phyloP scores from a whole-genome alignment of 2,797 vertebrate genomes.

The Anguilla marmorata region DNA sequence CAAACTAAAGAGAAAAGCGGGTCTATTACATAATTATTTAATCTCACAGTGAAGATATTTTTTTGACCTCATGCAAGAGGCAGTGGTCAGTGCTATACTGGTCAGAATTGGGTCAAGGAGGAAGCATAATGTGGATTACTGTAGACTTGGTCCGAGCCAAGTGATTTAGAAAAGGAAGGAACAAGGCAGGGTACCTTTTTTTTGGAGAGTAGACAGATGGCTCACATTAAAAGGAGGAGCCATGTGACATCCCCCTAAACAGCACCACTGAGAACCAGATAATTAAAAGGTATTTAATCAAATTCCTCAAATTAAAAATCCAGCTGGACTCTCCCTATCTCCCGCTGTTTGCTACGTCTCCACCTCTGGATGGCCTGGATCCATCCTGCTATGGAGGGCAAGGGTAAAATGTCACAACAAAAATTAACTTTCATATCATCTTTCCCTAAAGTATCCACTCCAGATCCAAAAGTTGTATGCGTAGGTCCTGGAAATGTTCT shows the following conservation, averaged over 20 bases:
- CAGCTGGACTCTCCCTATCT: slow-evolving; percentile 50
- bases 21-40: background rate
- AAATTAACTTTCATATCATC: background rate
- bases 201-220: slow-evolving; percentile 60
- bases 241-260: slow-evolving; percentile 55
- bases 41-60: background rate
- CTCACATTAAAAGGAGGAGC: slow-evolving; percentile 54
- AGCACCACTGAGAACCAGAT: slow-evolving; percentile 52
- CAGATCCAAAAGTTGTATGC: no score
- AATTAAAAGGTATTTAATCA: slow-evolving; percentile 62
- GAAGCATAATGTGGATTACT: background rate
- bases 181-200: slow-evolving; percentile 13
- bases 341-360: slow-evolving; percentile 37
- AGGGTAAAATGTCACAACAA: slow-evolving; percentile 23
- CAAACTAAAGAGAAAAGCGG: background rate
- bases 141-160: background rate
- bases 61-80: background rate
- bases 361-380: slow-evolving; percentile 37
- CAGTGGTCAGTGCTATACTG: background rate
- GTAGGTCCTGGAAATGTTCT: background rate
- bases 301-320: slow-evolving; percentile 58
- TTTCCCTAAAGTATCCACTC: background rate
- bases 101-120: background rate
- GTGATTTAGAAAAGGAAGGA: background rate
- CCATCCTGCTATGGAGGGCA: slow-evolving; percentile 11